Percentiles rank a stretch among this genome's conserved stretches.
Conservation (phyloP, 53 echinoderm and acorn worm species). For the Luidia sarsii region DNA sequence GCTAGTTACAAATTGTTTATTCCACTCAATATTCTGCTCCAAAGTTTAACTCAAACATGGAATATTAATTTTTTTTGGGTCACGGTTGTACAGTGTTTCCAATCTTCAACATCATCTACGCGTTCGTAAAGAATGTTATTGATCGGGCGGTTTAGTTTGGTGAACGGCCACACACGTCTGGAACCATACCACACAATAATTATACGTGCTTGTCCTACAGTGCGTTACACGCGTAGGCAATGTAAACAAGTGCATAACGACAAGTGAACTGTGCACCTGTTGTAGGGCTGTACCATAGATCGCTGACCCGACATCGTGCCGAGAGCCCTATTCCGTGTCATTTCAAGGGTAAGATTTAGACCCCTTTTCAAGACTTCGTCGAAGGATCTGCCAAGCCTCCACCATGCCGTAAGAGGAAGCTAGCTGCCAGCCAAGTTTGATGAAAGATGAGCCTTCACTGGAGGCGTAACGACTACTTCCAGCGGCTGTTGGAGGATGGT, state of each 20-base stretch:
- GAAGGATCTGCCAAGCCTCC: neutral
- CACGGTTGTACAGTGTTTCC: too few species aligned
- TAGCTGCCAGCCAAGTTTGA: too few species aligned
- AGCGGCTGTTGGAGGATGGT: constrained; percentile 71
- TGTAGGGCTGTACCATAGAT: too few species aligned
- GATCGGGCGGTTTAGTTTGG: constrained; percentile 18
- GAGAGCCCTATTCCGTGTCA: neutral
- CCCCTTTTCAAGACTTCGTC: neutral
- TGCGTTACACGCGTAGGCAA: constrained; percentile 33
- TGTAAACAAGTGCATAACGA: constrained; percentile 58
- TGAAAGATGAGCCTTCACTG: constrained; percentile 88
- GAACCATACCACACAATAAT: constrained; percentile 36
- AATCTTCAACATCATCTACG: constrained; percentile 22
- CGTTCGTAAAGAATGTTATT: constrained; percentile 2
- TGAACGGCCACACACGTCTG: neutral
- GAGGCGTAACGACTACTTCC: constrained; percentile 87
- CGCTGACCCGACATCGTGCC: too few species aligned
- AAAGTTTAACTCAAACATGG: too few species aligned
- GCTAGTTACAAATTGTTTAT: too few species aligned
- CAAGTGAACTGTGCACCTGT: neutral
- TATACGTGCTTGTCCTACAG: too few species aligned
- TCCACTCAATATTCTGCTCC: too few species aligned
- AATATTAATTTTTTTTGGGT: too few species aligned
- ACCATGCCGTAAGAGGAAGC: constrained; percentile 19
- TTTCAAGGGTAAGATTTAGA: neutral